Base-by-base conservation (phyloP, 2,888 invertebrate species). In the Caenorhabditis macrosperma region DNA sequence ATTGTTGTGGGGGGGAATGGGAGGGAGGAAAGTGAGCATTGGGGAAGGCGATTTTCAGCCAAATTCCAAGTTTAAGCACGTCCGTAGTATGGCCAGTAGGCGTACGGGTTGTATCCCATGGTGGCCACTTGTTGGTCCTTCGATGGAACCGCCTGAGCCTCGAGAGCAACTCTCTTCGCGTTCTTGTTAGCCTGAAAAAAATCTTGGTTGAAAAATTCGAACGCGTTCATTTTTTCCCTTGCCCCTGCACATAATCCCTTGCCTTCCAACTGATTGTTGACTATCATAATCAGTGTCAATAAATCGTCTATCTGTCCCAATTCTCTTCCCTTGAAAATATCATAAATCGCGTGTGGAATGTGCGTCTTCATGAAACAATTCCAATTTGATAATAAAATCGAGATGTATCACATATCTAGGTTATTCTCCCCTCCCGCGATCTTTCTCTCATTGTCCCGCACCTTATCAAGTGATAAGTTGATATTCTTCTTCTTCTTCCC, bases 81-180 rank as follows among this genome's bases (percentile, higher is more conserved):
- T 75, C 88, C 88, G 75, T 88, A 89, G 72, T 89, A 89, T 33
- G 88, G 88, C 88, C 88, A 89, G 79, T 89, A 89, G 44, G 85
- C 87, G 82, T 89, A 88, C 35, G 88, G 87, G 78, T 88, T 87
- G 84, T 89, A 89, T 57, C 81, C 85, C 82, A 87, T 85, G 20
- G 86, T 85, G 57, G 86, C 86, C 54, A 88, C 78, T 64, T 88
- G 88, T 64, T 88, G 87, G 55, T 88, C 88, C 63, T 88, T 85
- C 68, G 83, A 82, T 48, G 86, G 78, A 15, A 74, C 54, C 9
- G 68, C n/a, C 63, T 85, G 85, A 7, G 85, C 78, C 64, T 89
- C 89, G 54, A 86, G 77, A 59, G 75, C 86, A 17, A 89, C 87
- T 52, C 89, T 78, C 68, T 88, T 89, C 52, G 87, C 88, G 81